Base-by-base conservation (phyloP, 2,888 invertebrate genomes). In the Alviniconcha strummeri region DNA sequence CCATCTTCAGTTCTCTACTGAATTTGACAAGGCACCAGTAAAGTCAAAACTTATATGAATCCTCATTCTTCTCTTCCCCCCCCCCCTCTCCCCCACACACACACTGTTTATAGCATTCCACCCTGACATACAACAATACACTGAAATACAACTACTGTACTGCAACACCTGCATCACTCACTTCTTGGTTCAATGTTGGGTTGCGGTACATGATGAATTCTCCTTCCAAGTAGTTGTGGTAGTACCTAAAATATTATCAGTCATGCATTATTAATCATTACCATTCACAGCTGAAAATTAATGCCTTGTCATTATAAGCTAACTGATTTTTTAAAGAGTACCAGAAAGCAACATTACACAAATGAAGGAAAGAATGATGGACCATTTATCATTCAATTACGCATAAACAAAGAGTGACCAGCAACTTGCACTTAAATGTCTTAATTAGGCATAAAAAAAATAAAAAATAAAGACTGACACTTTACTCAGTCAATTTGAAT, bases 191-290 rank as follows among this genome's bases (percentile, higher is more conserved):
- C 67, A 88, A 69, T 15, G 84, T 86, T 72, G 52, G 86, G 82
- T 90, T 89, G 80, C 83, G 85, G 82, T 88, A 90, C 17, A 89
- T 77, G 36, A 89, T 85, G 85, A 90, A 90, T 71, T 89, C 89
- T 74, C 91, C 91, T 84, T 89, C 89, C 77, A 85, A 85, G 83
- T 88, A 89, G 83, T 89, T 89, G 82, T 90, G 85, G 71, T 86
- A 88, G 15, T 85, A 80, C 36, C 90, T 90, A 86, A 36, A 87
- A 86, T 36, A 36, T 36, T 36, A 36, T 75, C 60, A 84, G 76
- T 81, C 81, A 83, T 15, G 74, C 64, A 64, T 64, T 64, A 15
- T 64, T 64, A 36, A 77, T 72, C 9, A 52, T 13, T 52, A 72
- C 64, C 9, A 64, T 15, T 9, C 11, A 64, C 15, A 64, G 64